Conservation (phyloP, 2,797 vertebrate species). For the Esox lucius region DNA sequence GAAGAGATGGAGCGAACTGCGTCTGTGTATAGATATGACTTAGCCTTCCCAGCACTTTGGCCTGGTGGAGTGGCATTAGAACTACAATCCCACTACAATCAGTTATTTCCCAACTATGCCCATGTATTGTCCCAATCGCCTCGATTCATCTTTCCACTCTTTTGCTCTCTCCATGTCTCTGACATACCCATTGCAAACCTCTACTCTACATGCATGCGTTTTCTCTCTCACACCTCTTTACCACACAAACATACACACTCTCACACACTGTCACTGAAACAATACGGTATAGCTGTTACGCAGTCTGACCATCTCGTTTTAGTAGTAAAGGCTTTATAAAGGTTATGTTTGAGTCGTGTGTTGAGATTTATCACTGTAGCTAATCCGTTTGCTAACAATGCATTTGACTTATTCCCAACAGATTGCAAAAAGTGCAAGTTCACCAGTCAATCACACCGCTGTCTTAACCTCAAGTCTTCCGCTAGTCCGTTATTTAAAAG, state of each 20-base stretch:
- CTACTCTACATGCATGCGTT: background rate
- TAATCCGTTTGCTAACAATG: conserved; percentile 37
- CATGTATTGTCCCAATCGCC: no score
- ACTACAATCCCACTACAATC: conserved; percentile 48
- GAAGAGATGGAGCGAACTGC: conserved; percentile 26
- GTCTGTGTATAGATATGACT: conserved; percentile 31
- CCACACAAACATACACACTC: conserved; percentile 14
- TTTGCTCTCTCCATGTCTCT: no score
- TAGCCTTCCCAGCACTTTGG: conserved; percentile 9
- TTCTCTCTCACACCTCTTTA: background rate
- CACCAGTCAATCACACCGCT: conserved; percentile 17
- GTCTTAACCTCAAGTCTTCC: conserved; percentile 25
- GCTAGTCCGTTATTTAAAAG: conserved; percentile 38
- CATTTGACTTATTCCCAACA: conserved; percentile 29
- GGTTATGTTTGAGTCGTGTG: conserved; percentile 39
- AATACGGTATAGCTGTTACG: background rate
- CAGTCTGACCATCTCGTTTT: conserved; percentile 58
- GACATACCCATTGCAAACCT: background rate
- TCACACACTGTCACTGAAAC: conserved; percentile 14
- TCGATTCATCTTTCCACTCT: no score
- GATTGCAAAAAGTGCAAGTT: conserved; percentile 36
- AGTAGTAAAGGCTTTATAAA: conserved; percentile 50
- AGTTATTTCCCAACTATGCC: conserved; percentile 23
- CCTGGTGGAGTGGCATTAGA: conserved; percentile 40
- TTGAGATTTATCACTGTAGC: conserved; percentile 44